Percentiles rank a stretch among this genome's conserved stretches.
Conservation (phyloP, 2,888 invertebrate species). For the Cosmia trapezina region DNA sequence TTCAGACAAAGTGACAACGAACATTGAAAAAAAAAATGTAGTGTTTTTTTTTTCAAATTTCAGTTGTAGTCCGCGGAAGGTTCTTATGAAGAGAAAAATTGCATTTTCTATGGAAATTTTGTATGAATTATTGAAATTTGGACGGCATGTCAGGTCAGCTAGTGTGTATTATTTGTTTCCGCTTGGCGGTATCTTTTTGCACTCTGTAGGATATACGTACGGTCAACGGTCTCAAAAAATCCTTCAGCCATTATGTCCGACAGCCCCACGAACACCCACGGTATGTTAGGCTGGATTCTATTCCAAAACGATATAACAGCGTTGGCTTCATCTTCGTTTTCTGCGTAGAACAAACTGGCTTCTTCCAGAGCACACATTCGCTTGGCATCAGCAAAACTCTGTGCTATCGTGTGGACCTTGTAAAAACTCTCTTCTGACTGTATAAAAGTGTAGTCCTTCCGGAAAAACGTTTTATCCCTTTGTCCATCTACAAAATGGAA, state of each 20-base stretch:
- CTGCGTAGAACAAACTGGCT: constrained; percentile 77
- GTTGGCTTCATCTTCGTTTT: constrained; percentile 73
- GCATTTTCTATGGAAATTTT: too few relatives aligned
- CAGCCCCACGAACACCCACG: constrained; percentile 72
- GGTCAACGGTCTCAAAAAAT: neutral
- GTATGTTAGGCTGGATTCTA: constrained; percentile 63
- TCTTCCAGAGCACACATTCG: constrained; percentile 76
- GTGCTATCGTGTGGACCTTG: constrained; percentile 79
- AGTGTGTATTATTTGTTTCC: too few relatives aligned
- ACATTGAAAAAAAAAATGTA: too few relatives aligned
- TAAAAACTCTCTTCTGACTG: constrained; percentile 76
- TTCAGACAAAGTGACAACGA: too few relatives aligned
- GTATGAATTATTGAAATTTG: too few relatives aligned
- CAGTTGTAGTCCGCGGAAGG: too few relatives aligned
- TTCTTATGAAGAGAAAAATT: too few relatives aligned
- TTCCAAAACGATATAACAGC: constrained; percentile 71
- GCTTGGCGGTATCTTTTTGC: neutral
- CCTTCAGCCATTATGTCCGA: constrained; percentile 62
- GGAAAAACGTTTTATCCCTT: constrained; percentile 73
- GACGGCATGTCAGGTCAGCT: too few relatives aligned
- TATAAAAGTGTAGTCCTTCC: constrained; percentile 79
- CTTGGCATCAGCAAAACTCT: constrained; percentile 77
- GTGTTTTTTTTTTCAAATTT: too few relatives aligned
- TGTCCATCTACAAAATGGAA: constrained; percentile 72
- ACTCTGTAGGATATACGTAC: constrained; percentile 9